Conservation (phyloP, 2,797 vertebrate genomes). For the Eulemur rubriventer region DNA sequence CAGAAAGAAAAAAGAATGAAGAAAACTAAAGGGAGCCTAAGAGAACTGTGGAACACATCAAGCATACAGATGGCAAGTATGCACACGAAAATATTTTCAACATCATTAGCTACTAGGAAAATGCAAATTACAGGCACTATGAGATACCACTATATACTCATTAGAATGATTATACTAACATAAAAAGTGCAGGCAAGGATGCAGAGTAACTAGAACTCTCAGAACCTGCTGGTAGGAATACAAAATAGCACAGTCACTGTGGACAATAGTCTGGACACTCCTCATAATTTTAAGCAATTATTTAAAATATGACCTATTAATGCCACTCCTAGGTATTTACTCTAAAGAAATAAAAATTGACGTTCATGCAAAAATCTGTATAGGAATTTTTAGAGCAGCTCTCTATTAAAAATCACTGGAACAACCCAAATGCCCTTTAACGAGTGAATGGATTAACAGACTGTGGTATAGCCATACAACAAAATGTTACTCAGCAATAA, state of each 20-base stretch:
- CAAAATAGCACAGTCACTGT: not conserved
- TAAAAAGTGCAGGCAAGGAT: not conserved
- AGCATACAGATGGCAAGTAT: not conserved
- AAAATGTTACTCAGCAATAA: no score
- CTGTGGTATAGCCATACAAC: no score
- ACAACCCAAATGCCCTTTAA: no score
- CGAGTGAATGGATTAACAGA: no score
- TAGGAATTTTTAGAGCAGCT: no score
- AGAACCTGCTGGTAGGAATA: not conserved
- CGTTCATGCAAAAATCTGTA: no score
- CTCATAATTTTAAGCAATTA: no score
- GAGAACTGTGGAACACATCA: not conserved
- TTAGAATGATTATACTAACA: no score
- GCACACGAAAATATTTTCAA: not conserved
- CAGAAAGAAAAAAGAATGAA: not conserved
- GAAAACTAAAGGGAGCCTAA: not conserved
- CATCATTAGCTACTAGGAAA: not conserved
- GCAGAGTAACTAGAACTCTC: not conserved
- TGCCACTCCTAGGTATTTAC: no score
- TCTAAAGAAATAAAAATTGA: no score
- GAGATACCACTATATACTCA: not conserved
- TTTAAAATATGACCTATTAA: no score
- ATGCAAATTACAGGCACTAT: not conserved
- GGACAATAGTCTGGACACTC: not conserved
- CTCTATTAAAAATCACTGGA: no score